A percentile compares a stretch with the other conserved stretches of the same genome.
These are phyloP conservation scores for Sebastes hubbsi DNA, from an alignment of 2,797 vertebrate species.

Conservation along the genomic window DNA sequence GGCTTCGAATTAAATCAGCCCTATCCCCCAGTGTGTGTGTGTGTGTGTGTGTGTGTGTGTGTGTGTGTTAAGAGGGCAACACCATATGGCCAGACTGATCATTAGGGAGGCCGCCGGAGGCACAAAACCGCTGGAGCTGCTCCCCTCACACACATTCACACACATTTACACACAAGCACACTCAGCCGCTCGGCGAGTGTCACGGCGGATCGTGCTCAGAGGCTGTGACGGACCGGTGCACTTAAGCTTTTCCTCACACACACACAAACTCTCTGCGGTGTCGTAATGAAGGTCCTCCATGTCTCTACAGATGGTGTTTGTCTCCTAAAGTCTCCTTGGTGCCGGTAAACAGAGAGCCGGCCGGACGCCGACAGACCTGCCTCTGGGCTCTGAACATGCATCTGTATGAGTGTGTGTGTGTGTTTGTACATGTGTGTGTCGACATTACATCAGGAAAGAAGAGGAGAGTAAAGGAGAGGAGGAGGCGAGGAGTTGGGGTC, in stretches of 20 bases:
- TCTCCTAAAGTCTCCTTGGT: slow-evolving; percentile 79
- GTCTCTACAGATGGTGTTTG: slow-evolving; percentile 84
- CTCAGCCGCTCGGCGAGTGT: slow-evolving; percentile 58
- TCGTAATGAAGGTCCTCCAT: slow-evolving; percentile 77
- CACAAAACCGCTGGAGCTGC: slow-evolving; percentile 70
- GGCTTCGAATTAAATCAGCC: slow-evolving; percentile 69
- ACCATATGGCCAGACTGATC: slow-evolving; percentile 81
- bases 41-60: slow-evolving; percentile 51
- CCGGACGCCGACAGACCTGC: slow-evolving; percentile 56
- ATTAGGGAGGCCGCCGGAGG: slow-evolving; percentile 79
- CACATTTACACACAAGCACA: slow-evolving; percentile 37
- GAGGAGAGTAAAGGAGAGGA: background rate
- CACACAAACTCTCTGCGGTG: slow-evolving; percentile 18
- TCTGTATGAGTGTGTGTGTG: slow-evolving; percentile 31
- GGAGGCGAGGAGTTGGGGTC: background rate
- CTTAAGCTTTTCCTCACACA: slow-evolving; percentile 31
- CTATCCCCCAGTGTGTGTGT: slow-evolving; percentile 45
- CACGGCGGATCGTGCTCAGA: slow-evolving; percentile 69
- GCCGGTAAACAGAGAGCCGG: slow-evolving; percentile 68
- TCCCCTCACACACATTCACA: slow-evolving; percentile 55
- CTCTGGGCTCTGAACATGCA: slow-evolving; percentile 54
- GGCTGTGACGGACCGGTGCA: slow-evolving; percentile 67
- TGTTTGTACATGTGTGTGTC: slow-evolving; percentile 6
- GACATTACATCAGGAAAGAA: background rate
- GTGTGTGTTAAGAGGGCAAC: slow-evolving; percentile 50